Conservation (phyloP, 2,888 invertebrate species). For the Syritta pipiens region DNA sequence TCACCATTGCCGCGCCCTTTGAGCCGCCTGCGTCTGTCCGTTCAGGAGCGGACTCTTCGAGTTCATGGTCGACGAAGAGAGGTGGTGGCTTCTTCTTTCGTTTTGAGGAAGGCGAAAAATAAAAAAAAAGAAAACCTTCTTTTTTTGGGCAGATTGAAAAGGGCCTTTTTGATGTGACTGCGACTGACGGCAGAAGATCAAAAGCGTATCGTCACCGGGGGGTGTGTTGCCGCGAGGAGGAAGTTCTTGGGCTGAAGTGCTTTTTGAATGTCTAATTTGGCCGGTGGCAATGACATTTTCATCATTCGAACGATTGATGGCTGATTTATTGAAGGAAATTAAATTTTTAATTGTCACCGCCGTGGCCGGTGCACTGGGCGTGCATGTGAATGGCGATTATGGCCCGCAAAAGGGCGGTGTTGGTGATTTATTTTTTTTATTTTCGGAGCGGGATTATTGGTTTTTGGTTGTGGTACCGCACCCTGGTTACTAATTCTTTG, state of each 20-base stretch:
- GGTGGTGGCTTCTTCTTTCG: neutral
- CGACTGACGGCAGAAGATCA: constrained; percentile 58
- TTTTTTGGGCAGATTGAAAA: constrained; percentile 42
- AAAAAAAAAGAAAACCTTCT: constrained; percentile 33
- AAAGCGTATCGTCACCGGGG: constrained; percentile 60
- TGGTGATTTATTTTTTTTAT: constrained; percentile 47
- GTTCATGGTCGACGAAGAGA: constrained; percentile 56
- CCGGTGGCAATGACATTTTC: constrained; percentile 60
- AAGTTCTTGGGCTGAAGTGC: constrained; percentile 62
- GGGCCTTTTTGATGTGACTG: constrained; percentile 52
- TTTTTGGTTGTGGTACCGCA: too few species aligned
- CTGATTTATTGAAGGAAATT: constrained; percentile 69
- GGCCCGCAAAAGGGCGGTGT: constrained; percentile 1
- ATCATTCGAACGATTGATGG: constrained; percentile 20
- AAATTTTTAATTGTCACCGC: constrained; percentile 30
- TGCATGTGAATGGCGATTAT: constrained; percentile 38
- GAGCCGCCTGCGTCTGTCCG: neutral
- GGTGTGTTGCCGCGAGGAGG: constrained; percentile 51
- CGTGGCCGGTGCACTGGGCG: neutral
- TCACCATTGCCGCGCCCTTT: constrained; percentile 40
- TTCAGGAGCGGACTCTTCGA: constrained; percentile 15
- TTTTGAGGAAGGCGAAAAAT: constrained; percentile 19
- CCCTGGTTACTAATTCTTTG: too few species aligned
- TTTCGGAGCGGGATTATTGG: too few species aligned
- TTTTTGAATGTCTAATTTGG: constrained; percentile 62